phyloP scores from a whole-genome alignment of 2,888 invertebrate genomes.

The Yponomeuta malinellus region DNA sequence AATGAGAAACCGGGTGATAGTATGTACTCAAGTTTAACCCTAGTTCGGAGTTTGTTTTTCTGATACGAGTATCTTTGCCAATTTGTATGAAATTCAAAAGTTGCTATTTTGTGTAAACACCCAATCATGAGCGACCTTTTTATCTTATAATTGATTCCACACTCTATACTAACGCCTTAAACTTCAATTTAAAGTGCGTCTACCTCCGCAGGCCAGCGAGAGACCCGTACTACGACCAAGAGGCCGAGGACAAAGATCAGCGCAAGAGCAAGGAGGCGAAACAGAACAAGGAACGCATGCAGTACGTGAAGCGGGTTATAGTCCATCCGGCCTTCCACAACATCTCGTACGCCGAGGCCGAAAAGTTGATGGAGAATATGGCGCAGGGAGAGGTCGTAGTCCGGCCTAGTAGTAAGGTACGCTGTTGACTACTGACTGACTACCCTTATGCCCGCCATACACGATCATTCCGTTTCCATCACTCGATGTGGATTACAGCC shows the following conservation, averaged over 20 bases:
- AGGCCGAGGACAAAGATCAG: conserved; percentile 86
- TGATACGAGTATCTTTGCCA: no score
- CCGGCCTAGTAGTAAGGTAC: conserved; percentile 94
- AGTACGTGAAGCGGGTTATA: conserved; percentile 96
- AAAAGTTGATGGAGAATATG: conserved; percentile 92
- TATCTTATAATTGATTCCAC: no score
- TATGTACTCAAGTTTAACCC: no score
- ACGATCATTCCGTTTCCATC: no score
- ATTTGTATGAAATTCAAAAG: no score
- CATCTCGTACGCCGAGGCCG: conserved; percentile 93
- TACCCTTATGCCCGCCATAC: no score
- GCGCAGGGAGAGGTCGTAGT: conserved; percentile 98
- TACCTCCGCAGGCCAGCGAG: conserved; percentile 80
- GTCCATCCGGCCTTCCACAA: conserved; percentile 99
- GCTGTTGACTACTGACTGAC: conserved; percentile 14
- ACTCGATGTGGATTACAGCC: no score
- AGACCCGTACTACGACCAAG: conserved; percentile 94
- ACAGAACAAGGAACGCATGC: conserved; percentile 87
- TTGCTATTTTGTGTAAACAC: no score
- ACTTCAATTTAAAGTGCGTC: not conserved
- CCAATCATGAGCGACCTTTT: no score
- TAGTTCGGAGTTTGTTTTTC: no score
- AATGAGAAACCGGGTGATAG: no score
- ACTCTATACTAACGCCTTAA: no score
- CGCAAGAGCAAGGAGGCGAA: conserved; percentile 88